Evolutionary conservation across 2,797 vertebrate genomes (phyloP), one percentile per base, ranked within the genome.

Genomic region (Lepus townsendii): DNA sequence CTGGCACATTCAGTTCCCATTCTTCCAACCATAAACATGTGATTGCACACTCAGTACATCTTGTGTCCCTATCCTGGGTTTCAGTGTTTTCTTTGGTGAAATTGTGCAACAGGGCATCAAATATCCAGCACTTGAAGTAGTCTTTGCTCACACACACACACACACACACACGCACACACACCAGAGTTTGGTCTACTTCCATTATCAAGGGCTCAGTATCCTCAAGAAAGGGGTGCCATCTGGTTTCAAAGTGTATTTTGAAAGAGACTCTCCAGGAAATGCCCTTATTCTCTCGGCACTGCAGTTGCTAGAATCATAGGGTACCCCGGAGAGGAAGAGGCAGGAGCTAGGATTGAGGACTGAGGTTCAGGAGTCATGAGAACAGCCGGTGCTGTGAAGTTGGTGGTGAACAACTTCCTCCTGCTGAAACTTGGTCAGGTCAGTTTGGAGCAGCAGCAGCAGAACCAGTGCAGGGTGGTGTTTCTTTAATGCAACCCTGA

Each of bases 241-340:
- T 93, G 32, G 24, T 93, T 93, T 77, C 2, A 79, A 94, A 87
- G 91, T 42, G 77, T 82, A 91, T 63, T 83, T 83, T 83, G 54
- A 91, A 93, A 68, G 30, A 9, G 2, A 35, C 13, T 68, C 32
- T 72, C 75, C 63, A 65, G 65, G 52, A 83, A 86, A 76, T 26
- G 10, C 71, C 47, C 35, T 27, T 19, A 42, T 26, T 77, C 52
- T 75, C 42, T 84, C 26, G 32, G n/a, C 54, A n/a, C 0, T 26
- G 22, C 68, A 93, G 66, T 76, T 88, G 19, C 78, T 79, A 30
- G 35, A 92, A 60, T 27, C 72, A 11, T 3, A 52, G 69, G 85
- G 13, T n/a, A 35, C 19, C 30, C 27, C 27, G 35, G 26, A 85
- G 75, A 86, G 54, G 82, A 80, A 73, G 71, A 63, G n/a, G 32